Evolutionary conservation across 64 coral and sea anemone species (phyloP).

Genomic region (Catalaphyllia jardinei): DNA sequence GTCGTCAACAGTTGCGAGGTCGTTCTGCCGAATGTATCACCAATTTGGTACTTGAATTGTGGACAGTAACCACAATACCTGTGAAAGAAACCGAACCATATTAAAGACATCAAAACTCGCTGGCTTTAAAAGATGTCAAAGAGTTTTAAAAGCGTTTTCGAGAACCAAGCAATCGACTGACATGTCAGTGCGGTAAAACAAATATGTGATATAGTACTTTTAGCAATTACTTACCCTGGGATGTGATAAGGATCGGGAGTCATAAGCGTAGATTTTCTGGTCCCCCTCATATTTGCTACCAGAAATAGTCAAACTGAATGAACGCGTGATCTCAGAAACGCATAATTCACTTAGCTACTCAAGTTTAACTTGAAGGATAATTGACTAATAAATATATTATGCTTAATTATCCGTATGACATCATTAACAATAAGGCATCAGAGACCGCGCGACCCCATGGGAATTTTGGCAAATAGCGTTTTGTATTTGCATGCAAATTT

Average conservation of each 20-base stretch:
- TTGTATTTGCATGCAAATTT: background rate
- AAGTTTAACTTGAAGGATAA: slow-evolving; percentile 13
- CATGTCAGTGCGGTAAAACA: background rate
- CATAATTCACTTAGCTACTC: slow-evolving; percentile 10
- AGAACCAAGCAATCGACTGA: background rate
- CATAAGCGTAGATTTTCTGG: slow-evolving; percentile 89
- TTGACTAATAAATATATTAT: slow-evolving; percentile 46
- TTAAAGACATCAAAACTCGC: background rate
- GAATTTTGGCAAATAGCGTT: background rate
- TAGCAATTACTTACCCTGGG: slow-evolving; percentile 69
- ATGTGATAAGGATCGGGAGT: slow-evolving; percentile 98
- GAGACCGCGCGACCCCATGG: slow-evolving; percentile 13
- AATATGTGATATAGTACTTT: background rate
- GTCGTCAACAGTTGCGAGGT: slow-evolving; percentile 83
- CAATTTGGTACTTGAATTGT: slow-evolving; percentile 99
- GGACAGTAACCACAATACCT: slow-evolving; percentile 98
- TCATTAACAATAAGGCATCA: background rate
- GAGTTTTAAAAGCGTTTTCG: background rate
- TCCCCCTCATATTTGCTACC: slow-evolving; percentile 41
- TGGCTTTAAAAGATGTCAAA: background rate
- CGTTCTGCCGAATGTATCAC: slow-evolving; percentile 93
- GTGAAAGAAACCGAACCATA: slow-evolving; percentile 31
- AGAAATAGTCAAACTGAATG: background rate
- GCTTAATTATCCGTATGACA: slow-evolving; percentile 47
- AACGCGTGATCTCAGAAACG: slow-evolving; percentile 40